Conservation (phyloP, 2,113 vertebrate genomes). For the Ciconia boyciana region DNA sequence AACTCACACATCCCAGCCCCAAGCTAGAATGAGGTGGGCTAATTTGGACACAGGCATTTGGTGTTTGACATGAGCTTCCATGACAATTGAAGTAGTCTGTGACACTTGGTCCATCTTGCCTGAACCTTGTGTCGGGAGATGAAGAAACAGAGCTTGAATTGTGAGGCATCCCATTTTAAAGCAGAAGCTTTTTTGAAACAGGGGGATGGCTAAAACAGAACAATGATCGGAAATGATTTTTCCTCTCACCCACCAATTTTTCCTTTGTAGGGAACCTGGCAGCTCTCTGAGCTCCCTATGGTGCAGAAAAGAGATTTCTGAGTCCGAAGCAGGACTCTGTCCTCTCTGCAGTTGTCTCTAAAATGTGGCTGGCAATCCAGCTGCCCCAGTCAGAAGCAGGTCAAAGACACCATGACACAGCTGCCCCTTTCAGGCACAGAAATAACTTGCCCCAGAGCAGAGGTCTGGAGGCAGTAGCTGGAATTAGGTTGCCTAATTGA, state of each 20-base stretch:
- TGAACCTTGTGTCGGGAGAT: background rate
- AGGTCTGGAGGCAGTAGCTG: background rate
- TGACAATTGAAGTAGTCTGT: background rate
- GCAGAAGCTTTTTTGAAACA: background rate
- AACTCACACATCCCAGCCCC: background rate
- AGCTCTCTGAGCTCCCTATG: background rate
- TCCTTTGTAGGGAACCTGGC: background rate
- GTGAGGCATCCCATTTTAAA: background rate
- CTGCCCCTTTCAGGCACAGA: background rate
- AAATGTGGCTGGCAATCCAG: background rate
- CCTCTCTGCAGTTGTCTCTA: background rate
- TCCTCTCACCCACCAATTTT: background rate
- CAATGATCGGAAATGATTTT: background rate
- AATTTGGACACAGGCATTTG: background rate
- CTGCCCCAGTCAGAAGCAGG: background rate
- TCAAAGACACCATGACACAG: background rate
- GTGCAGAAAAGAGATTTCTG: background rate
- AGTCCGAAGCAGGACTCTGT: background rate
- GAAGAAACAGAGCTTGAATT: background rate
- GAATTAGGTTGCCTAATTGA: background rate
- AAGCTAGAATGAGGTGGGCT: background rate
- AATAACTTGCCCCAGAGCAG: background rate
- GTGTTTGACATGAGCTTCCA: background rate
- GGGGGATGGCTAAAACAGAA: background rate
- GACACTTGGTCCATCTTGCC: rapidly evolving